phyloP scores from a whole-genome alignment of 1,140 invertebrate species.

The Drosophila tsacasi region DNA sequence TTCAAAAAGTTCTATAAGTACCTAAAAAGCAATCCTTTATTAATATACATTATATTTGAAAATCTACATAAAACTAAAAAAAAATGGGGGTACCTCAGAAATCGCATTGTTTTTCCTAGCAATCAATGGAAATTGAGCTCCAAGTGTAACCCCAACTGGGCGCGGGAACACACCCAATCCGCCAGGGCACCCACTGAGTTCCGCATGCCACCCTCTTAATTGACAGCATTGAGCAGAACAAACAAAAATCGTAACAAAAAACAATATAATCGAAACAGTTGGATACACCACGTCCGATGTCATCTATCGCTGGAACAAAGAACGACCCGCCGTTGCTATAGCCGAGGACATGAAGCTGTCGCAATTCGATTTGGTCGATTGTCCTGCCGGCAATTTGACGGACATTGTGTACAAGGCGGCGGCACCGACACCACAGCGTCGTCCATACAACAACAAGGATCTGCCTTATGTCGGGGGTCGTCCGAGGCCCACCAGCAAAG shows the following conservation, averaged over 20 bases:
- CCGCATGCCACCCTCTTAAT: constrained; percentile 26
- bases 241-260: constrained; percentile 11
- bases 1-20: too few relatives aligned
- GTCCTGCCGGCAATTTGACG: constrained; percentile 90
- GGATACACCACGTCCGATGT: constrained; percentile 94
- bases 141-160: neutral
- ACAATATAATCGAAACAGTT: constrained; percentile 86
- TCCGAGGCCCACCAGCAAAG: constrained; percentile 57
- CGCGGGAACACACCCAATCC: neutral
- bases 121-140: neutral
- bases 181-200: neutral
- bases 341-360: constrained; percentile 94
- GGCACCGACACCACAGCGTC: constrained; percentile 54
- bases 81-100: too few relatives aligned
- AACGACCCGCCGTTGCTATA: constrained; percentile 90
- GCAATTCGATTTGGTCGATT: constrained; percentile 93
- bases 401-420: constrained; percentile 86
- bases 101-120: too few relatives aligned
- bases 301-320: constrained; percentile 93
- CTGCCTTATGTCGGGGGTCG: constrained; percentile 27
- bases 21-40: neutral
- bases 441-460: constrained; percentile 67
- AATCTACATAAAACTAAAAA: neutral
- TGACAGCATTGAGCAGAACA: constrained; percentile 24
- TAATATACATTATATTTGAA: neutral